A percentile compares a stretch with the other conserved stretches of the same genome.
Conservation (phyloP, 53 echinoderm and acorn worm species). For the Patiria pectinifera region DNA sequence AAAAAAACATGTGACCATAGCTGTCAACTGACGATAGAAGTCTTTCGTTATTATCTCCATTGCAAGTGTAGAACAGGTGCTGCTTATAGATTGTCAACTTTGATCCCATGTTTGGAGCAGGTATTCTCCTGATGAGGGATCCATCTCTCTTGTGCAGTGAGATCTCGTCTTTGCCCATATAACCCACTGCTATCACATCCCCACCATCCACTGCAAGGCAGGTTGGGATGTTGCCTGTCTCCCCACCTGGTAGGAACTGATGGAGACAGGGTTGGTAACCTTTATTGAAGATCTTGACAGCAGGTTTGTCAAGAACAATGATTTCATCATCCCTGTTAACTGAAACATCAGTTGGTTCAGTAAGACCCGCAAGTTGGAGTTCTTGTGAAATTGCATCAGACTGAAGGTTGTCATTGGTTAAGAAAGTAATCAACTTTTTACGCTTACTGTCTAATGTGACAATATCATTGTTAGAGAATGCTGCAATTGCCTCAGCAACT, state of each 20-base stretch:
- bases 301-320: constrained; percentile 3
- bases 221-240: neutral
- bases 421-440: neutral
- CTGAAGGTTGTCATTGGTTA: neutral
- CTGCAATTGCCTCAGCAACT: constrained; percentile 8
- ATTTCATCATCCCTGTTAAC: constrained; percentile 22
- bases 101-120: neutral
- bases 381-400: neutral
- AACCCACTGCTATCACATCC: constrained; percentile 18
- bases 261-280: neutral
- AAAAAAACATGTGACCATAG: neutral
- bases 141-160: constrained; percentile 25
- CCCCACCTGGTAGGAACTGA: neutral
- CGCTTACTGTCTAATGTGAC: neutral
- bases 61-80: neutral
- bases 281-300: constrained; percentile 37
- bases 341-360: neutral
- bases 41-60: neutral
- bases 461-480: constrained; percentile 18
- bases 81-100: neutral
- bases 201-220: constrained; percentile 22
- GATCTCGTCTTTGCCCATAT: neutral
- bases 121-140: constrained; percentile 7
- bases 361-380: constrained; percentile 8
- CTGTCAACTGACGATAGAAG: constrained; percentile 4